Conservation (phyloP, 1,140 invertebrate genomes). For the Papilio aristodemus region DNA sequence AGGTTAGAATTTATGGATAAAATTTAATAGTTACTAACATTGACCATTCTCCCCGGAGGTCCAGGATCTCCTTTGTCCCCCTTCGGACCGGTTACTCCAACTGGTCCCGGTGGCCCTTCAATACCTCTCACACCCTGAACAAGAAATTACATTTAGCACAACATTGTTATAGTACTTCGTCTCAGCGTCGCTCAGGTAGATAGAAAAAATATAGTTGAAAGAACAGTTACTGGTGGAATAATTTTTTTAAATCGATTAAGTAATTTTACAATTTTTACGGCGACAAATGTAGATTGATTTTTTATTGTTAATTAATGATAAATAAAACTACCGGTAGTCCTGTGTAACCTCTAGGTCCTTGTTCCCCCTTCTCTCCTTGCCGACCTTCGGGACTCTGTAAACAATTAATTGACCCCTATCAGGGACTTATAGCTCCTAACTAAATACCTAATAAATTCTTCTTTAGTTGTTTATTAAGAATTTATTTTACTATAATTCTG, state of each 20-base stretch:
- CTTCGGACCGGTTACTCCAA: conserved; percentile 49
- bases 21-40: conserved; percentile 52
- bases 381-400: conserved; percentile 59
- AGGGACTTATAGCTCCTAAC: too few relatives aligned
- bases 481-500: too few relatives aligned
- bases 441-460: background rate
- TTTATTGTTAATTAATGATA: background rate
- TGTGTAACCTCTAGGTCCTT: conserved; percentile 48
- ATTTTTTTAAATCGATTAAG: too few relatives aligned
- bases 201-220: too few relatives aligned
- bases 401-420: conserved; percentile 25
- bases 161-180: background rate
- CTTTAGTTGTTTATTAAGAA: too few relatives aligned
- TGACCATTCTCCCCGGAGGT: conserved; percentile 42
- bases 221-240: too few relatives aligned
- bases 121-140: conserved; percentile 70
- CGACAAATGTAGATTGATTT: too few relatives aligned
- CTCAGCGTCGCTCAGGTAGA: too few relatives aligned
- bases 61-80: conserved; percentile 63
- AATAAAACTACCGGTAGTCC: conserved; percentile 52
- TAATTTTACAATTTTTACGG: too few relatives aligned
- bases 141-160: conserved; percentile 3
- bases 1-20: too few relatives aligned
- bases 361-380: conserved; percentile 52
- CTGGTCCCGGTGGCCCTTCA: conserved; percentile 46